Evolutionary conservation across 2,797 vertebrate species (phyloP), one percentile per base, ranked within the genome.

Genomic region (Notolepis coatsorum): DNA sequence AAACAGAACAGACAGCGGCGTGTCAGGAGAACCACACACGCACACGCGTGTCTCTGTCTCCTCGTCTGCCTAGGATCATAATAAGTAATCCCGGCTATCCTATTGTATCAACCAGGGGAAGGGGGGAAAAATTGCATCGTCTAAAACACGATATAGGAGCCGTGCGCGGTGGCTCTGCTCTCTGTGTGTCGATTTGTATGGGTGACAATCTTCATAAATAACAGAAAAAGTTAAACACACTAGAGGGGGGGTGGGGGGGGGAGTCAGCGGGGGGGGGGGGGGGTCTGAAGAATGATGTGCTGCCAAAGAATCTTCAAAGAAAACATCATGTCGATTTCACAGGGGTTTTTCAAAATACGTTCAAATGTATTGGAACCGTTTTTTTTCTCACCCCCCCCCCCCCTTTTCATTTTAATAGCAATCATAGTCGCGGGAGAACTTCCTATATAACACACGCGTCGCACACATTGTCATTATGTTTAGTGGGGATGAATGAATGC

Each of bases 71-170:
- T 84, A 86, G 75, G 75, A 51, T 82, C 84, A 91, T 94, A 88
- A 88, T 87, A 88, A 92, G 90, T 88, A 89, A 90, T 91, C n/a
- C 68, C 66, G 80, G 67, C 69, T 77, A 90, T 90, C 82, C 71
- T 84, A n/a, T 81, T 76, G 91, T 90, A 91, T 92, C 88, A 79
- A 85, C n/a, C n/a, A n/a, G n/a, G n/a, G n/a, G n/a, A n/a, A n/a
- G n/a, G n/a, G n/a, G n/a, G n/a, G 82, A 89, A 65, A 88, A 89
- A 92, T 89, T 91, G 90, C 75, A 71, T 76, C 78, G 82, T 90
- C 82, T 50, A 81, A 73, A 76, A 81, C 80, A 65, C 85, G 82
- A 85, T 83, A 82, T 61, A 54, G 69, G 3, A 53, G 73, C 64
- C 63, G 73, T n/a, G n/a, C n/a, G n/a, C n/a, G n/a, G n/a, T n/a